Conservation (phyloP, 2,113 vertebrate species). For the Vulpes lagopus region DNA sequence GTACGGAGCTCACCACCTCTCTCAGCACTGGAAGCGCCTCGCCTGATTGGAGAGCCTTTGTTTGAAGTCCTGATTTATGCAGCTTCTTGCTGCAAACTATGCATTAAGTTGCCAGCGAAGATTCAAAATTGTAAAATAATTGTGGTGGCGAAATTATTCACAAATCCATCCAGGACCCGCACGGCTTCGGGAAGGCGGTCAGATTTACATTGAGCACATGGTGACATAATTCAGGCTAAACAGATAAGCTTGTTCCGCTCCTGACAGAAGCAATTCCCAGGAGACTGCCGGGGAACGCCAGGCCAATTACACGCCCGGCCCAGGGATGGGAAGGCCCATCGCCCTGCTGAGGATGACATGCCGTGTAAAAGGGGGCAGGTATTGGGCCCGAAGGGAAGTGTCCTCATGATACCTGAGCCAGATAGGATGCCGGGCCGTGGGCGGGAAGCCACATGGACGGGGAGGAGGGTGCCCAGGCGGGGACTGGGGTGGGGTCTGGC, state of each 20-base stretch:
- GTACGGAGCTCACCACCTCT: neutral
- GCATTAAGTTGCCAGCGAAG: slow-evolving; percentile 66
- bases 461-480: neutral
- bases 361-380: neutral
- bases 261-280: slow-evolving; percentile 81
- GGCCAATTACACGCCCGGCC: slow-evolving; percentile 37
- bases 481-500: neutral
- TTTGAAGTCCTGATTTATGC: slow-evolving; percentile 13
- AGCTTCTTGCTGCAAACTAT: slow-evolving; percentile 42
- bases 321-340: neutral
- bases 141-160: slow-evolving; percentile 64
- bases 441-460: neutral
- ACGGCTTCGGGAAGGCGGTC: slow-evolving; percentile 61
- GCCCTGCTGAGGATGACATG: neutral
- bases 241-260: slow-evolving; percentile 80
- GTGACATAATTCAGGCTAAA: slow-evolving; percentile 84
- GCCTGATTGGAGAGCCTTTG: slow-evolving; percentile 42
- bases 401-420: neutral
- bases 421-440: neutral
- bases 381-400: neutral
- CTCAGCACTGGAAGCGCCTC: neutral
- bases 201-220: slow-evolving; percentile 79
- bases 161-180: slow-evolving; percentile 22
- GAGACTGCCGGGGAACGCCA: slow-evolving; percentile 65
- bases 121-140: slow-evolving; percentile 78